phyloP scores from a whole-genome alignment of 1,140 invertebrate genomes.

The Ditylenchus dipsaci region DNA sequence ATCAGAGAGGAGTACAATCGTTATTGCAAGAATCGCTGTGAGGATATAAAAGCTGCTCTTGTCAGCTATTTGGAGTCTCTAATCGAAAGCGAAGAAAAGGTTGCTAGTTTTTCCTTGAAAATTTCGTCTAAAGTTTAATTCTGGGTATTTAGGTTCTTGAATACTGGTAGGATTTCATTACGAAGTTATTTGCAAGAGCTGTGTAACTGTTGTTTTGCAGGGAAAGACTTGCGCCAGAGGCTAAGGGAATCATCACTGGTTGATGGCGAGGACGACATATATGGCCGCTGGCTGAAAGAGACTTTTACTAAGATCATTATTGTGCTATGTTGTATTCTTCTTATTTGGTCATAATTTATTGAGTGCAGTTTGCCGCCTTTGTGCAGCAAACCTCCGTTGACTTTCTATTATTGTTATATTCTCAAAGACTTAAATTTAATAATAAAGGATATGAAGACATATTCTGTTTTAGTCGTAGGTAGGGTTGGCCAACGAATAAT shows the following conservation, averaged over 20 bases:
- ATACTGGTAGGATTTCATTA: conserved; percentile 3
- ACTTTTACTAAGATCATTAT: neutral
- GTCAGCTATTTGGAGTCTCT: conserved; percentile 87
- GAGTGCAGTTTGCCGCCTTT: too few relatives aligned
- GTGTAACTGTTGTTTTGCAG: neutral
- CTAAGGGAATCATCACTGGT: neutral
- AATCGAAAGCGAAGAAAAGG: conserved; percentile 88
- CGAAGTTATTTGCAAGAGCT: too few relatives aligned
- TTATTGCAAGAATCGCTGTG: conserved; percentile 79
- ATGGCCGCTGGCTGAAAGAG: neutral
- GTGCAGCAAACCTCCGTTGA: too few relatives aligned
- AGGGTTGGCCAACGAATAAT: too few relatives aligned
- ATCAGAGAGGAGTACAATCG: conserved; percentile 91
- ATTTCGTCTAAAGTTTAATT: conserved; percentile 10
- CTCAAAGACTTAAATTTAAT: too few relatives aligned
- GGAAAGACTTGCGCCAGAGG: conserved; percentile 7
- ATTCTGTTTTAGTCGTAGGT: too few relatives aligned
- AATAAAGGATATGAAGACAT: too few relatives aligned
- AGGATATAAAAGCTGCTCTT: conserved; percentile 79
- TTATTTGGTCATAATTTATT: neutral
- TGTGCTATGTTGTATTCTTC: neutral
- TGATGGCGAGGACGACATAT: too few relatives aligned
- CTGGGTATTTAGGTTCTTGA: neutral
- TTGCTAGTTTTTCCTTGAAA: conserved; percentile 59
- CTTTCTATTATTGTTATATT: too few relatives aligned